Evolutionary conservation across 2,888 invertebrate species (phyloP).

Genomic region (Drosophila parthenogenetica): DNA sequence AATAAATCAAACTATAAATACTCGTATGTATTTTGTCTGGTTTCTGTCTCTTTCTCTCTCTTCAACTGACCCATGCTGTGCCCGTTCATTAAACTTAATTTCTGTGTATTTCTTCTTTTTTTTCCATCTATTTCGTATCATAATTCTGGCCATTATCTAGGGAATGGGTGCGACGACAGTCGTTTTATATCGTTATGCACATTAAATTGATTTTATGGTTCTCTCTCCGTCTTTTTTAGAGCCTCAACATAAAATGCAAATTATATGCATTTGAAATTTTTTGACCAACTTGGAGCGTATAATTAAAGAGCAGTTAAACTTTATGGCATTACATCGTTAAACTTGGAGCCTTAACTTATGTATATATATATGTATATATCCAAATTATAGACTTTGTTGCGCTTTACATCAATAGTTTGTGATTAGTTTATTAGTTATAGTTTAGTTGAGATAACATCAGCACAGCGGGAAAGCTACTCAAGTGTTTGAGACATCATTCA

Average conservation of each 20-base stretch:
- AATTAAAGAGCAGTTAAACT: constrained; percentile 66
- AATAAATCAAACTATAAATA: constrained; percentile 74
- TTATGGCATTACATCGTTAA: constrained; percentile 58
- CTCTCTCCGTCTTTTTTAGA: constrained; percentile 34
- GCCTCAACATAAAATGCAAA: constrained; percentile 56
- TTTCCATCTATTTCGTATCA: constrained; percentile 18
- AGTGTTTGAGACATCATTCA: constrained; percentile 19
- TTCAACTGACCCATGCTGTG: constrained; percentile 62
- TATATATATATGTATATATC: background rate
- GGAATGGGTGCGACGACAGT: constrained; percentile 60
- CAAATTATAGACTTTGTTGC: constrained; percentile 17
- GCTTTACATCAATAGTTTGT: constrained; percentile 19
- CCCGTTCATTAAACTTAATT: constrained; percentile 64
- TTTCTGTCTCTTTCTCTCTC: constrained; percentile 1
- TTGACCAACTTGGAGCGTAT: constrained; percentile 42
- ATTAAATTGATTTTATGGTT: constrained; percentile 63
- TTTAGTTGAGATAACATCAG: constrained; percentile 10
- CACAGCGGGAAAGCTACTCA: constrained; percentile 20
- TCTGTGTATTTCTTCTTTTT: constrained; percentile 34
- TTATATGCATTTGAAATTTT: constrained; percentile 56
- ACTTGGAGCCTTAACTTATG: constrained; percentile 12
- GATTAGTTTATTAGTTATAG: constrained; percentile 36
- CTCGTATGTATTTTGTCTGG: constrained; percentile 16
- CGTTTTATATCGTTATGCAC: constrained; percentile 42
- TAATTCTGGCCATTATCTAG: constrained; percentile 35